Base-by-base conservation (phyloP, 2,113 vertebrate genomes). In the Amia ocellicauda region DNA sequence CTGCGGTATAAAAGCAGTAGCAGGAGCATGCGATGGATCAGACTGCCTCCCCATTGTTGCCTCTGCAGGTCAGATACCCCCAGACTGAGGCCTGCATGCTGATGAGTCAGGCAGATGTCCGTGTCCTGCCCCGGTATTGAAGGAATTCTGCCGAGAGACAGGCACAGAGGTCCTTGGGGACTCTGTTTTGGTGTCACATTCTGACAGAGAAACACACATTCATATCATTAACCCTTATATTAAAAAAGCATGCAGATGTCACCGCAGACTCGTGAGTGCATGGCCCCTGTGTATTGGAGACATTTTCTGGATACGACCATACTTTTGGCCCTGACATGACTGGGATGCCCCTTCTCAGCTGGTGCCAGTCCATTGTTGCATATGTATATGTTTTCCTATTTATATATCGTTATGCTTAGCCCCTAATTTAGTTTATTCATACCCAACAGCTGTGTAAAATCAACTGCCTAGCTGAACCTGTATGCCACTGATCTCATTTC, bases 101-200 rank as follows among this genome's bases (percentile, higher is more conserved):
- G 80, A 85, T 83, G 81, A 80, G 78, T 55, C 52, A 23, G 76
- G 71, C 80, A 82, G 80, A 80, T 82, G 80, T 80, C 78, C 74
- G 74, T 74, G 76, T 74, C 63, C 71, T 31, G 72, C 66, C 50
- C 16, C 42, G 28, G 31, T 65, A 67, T 65, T 67, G 69, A 62
- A 65, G 73, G 54, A 69, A 69, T 77, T 75, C 74, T 71, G 36
- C 60, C 63, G 63, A 71, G 43, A 69, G 66, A 58, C 57, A 69
- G 71, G 64, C 62, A 47, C 42, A 24, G 45, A 66, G 55, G 67
- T 78, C 80, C 69, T 77, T 50, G n/a, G 76, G 76, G 74, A 72
- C 58, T 60, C 69, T 70, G 62, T 74, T 62, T 74, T 67, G 31
- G 26, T 42, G 28, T 54, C 22, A 55, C 68, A 76, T 80, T 75